Base-by-base conservation (phyloP, 2,888 invertebrate species). In the Calameuta filiformis region DNA sequence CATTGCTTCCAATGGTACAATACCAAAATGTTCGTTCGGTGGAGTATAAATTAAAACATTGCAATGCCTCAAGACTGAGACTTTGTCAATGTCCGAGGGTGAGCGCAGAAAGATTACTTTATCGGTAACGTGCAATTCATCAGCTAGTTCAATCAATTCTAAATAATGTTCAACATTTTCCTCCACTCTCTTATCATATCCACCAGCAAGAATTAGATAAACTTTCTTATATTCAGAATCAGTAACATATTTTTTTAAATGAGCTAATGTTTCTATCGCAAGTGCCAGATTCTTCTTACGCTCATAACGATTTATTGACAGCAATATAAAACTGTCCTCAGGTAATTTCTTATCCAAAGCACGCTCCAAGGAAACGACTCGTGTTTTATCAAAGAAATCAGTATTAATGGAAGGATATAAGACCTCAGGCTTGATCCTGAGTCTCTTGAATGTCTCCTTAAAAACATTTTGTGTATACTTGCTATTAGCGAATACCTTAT, bases 1-100 rank as follows among this genome's bases (percentile, higher is more conserved):
- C 99, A 99, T 99, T 0, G 99, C 98, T 93, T 99, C 99, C 77
- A 99, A 93, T 0, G 99, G 99, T 12, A 99, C 99, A 87, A 99
- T 99, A 9, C 99, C 99, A 93, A 99, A 99, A 92, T 99, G 99
- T 91, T 99, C 99, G 90, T 97, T 97, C 3, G 96, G 95, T 1
- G 99, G 99, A 11, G 99, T 99, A 89, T 99, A 99, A 34, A 99
- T 89, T 33, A 99, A 92, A 82, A 97, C 96, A 77, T 95, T 94
- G 84, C 97, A 96, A 78, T 94, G 92, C 68, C 94, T 92, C n/a
- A 99, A 92, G 33, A 99, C 92, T 23, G 95, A 94, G 11, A 96
- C 94, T 92, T 99, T 99, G 77, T 96, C 94, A 69, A 93, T 92
- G 89, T 99, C 98, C 75, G 95, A 95, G 1, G 98, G 97, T 0